Evolutionary conservation across 2,113 vertebrate species (phyloP), one percentile per base, ranked within the genome.

Genomic region (Petromus typicus): DNA sequence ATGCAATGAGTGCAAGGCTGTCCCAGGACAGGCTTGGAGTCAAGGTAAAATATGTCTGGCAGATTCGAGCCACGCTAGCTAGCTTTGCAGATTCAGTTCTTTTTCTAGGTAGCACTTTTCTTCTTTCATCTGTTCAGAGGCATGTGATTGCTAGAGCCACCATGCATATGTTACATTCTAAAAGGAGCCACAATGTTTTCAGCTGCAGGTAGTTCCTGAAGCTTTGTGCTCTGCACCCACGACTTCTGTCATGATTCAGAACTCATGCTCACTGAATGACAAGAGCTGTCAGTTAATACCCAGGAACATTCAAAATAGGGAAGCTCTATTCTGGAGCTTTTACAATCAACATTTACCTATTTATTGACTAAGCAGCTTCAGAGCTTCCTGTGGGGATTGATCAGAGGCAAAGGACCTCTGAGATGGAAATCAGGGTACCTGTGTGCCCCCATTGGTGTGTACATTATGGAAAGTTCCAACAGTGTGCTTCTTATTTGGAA

Each of bases 261-360:
- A 71, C 23, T 76, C 16, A 40, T 13, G 56, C 30, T 59, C 11
- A 1, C 0, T 79, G 76, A 83, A 48, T 86, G 69, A 83, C 8
- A 71, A 69, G 61, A 73, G 25, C 43, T 80, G 67, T 76, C 64
- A 89, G 75, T 79, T 45, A 79, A 87, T 66, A 32, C 34, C 63
- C 17, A 48, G 56, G 43, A 95, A 73, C 25, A 10, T 57, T 86
- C 56, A 88, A 94, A 96, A 83, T n/a, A 82, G 34, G 23, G 27
- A 64, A 32, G 63, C 34, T 79, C 81, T 82, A 32, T 83, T 57
- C 90, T 64, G 73, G 64, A 88, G 43, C 82, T 87, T 63, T 95
- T 67, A 69, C 87, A 43, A 95, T 67, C 79, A 86, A 86, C 89
- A 67, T 75, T 67, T 32, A 43, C 20, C n/a, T 23, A 37, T 40